Base-by-base conservation (phyloP, 2,888 invertebrate genomes). In the Nomada ruficornis region DNA sequence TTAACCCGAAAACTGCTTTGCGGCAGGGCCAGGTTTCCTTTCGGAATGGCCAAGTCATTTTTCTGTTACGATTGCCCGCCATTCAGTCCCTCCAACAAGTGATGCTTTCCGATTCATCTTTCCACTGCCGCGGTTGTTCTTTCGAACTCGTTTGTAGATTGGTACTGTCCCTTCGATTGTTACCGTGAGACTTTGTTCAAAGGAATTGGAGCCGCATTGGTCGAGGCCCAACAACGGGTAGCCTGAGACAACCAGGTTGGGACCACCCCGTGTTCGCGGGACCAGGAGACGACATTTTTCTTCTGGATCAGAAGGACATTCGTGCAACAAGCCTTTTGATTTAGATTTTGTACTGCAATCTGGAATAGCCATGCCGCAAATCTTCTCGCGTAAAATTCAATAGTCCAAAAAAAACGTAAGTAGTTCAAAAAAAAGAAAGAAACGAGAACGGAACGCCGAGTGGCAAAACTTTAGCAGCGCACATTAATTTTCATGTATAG, bases 1-100 rank as follows among this genome's bases (percentile, higher is more conserved):
- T 86, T 86, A 87, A 86, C 85, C 85, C 80, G 85, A 78, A 87
- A 87, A 85, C 85, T 85, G 80, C 72, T 80, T 67, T 67, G 78
- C 81, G 75, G 77, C 72, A 73, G 76, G 85, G 59, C 77, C 77
- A 67, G 79, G 73, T 79, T 70, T 72, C 79, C 79, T 77, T 78
- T 64, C 79, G n/a, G 68, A 80, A 60, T 59, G 77, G 65, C 68
- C 79, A 77, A 83, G 77, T 81, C 73, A 83, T 85, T 85, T 77
- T 62, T 18, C 42, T 29, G 57, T 54, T 26, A 64, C 67, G 72
- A 67, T 71, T 73, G 71, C 29, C 60, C 65, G n/a, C 29, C 63
- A 23, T 63, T 54, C 29, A 20, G 13, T 7, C 50, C 7, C n/a
- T 26, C 13, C 23, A 57, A 23, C 23, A 9, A 57, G 13, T 23